phyloP scores from a whole-genome alignment of 2,797 vertebrate species.

The Clarias pachynema region DNA sequence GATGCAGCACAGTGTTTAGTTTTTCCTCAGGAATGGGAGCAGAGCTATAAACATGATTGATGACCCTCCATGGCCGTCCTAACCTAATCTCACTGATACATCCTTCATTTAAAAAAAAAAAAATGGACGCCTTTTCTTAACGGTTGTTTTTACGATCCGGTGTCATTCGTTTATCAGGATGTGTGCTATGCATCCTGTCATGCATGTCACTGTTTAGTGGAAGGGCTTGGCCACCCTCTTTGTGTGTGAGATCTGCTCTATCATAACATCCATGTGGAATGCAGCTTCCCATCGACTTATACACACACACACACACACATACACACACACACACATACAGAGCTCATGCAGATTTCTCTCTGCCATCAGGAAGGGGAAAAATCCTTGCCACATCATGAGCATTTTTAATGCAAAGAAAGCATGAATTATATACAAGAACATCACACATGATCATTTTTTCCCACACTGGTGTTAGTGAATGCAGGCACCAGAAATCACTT shows the following conservation, averaged over 20 bases:
- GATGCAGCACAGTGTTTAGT: neutral
- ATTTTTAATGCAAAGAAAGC: neutral
- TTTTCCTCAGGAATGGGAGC: neutral
- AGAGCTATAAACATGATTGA: slow-evolving; percentile 32
- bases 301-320: slow-evolving; percentile 14
- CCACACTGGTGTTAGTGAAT: neutral
- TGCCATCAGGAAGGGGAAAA: neutral
- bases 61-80: neutral
- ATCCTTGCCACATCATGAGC: slow-evolving; percentile 20
- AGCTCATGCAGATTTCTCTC: slow-evolving; percentile 1
- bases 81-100: neutral
- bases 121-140: slow-evolving; percentile 7
- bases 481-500: neutral
- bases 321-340: slow-evolving; percentile 11
- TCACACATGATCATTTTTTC: neutral
- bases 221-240: slow-evolving; percentile 59
- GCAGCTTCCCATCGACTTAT: slow-evolving; percentile 46
- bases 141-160: neutral
- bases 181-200: slow-evolving; percentile 25
- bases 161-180: neutral
- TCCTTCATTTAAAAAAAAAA: neutral
- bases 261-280: slow-evolving; percentile 59
- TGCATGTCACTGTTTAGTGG: slow-evolving; percentile 16
- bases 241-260: slow-evolving; percentile 74
- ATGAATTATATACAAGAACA: neutral